Evolutionary conservation across 2,888 invertebrate genomes (phyloP), one percentile per base, ranked within the genome.

Genomic region (Papilio elwesi): DNA sequence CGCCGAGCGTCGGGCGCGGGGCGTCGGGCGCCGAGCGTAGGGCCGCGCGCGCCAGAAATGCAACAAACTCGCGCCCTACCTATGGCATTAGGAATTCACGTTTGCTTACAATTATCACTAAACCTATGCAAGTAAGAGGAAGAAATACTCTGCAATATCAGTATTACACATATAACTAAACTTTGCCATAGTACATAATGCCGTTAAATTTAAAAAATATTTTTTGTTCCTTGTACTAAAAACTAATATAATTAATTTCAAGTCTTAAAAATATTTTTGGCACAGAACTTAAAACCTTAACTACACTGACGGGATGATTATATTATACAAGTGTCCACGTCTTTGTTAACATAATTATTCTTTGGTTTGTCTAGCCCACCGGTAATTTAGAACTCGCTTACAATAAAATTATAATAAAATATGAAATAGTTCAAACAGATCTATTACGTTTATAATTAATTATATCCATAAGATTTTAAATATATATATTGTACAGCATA

Each of bases 361-460:
- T 93, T 93, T 93, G 93, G 93, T 93, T 92, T 88, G 82, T 88
- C 93, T 93, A 93, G 93, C 93, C 93, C 91, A 92, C 92, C 92
- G 84, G 85, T 86, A 81, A 81, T 86, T 86, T 86, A 81, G 85
- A 85, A 85, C 82, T 87, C 83, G 78, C 87, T 83, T 87, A 83
- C 64, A 71, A 74, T 81, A 79, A 84, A 80, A 84, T 80, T 83
- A 86, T 83, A 83, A 86, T 87, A 86, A 88, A 88, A 88, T 86
- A 89, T 88, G 80, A 85, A 87, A 86, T 82, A 84, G 79, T 81
- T 85, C 80, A 85, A 88, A 88, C 84, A 85, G 82, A 82, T 82
- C 83, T 85, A 85, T 78, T 84, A 76, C 80, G 64, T 73, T 76
- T 70, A 75, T 68, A 59, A 73, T 73, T 75, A 76, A 55, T 75